phyloP scores from a whole-genome alignment of 2,888 invertebrate species.

The Thereva unica region DNA sequence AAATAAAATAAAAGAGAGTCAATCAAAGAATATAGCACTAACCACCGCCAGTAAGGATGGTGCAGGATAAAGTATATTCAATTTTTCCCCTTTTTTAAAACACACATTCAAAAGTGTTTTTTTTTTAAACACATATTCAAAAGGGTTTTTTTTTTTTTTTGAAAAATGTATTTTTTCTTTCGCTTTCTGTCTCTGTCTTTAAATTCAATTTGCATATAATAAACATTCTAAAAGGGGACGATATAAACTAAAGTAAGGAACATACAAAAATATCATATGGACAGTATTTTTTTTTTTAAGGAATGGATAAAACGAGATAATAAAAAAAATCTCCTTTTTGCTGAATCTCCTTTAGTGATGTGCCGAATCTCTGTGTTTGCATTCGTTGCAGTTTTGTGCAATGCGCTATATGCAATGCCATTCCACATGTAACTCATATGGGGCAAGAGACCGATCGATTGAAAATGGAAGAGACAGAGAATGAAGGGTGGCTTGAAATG shows the following conservation, averaged over 20 bases:
- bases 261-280: slow-evolving; percentile 29
- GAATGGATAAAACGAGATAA: slow-evolving; percentile 24
- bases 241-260: slow-evolving; percentile 22
- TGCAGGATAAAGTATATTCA: slow-evolving; percentile 12
- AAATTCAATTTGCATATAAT: slow-evolving; percentile 42
- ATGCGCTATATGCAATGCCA: background rate
- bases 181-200: background rate
- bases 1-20: background rate
- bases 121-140: slow-evolving; percentile 13
- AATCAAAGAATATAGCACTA: slow-evolving; percentile 14
- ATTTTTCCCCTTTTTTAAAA: slow-evolving; percentile 9
- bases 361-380: slow-evolving; percentile 15
- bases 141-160: slow-evolving; percentile 15
- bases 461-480: slow-evolving; percentile 16
- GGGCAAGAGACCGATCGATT: slow-evolving; percentile 18
- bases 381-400: slow-evolving; percentile 13
- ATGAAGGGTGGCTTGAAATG: slow-evolving; percentile 4
- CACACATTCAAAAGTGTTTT: slow-evolving; percentile 16
- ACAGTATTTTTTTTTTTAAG: background rate
- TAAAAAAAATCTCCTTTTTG: slow-evolving; percentile 1
- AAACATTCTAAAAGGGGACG: slow-evolving; percentile 37
- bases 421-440: slow-evolving; percentile 1
- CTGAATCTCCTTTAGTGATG: slow-evolving; percentile 14
- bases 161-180: background rate
- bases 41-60: slow-evolving; percentile 15